Percentiles rank a stretch among this genome's conserved stretches.
Conservation (phyloP, 1,140 invertebrate genomes). For the Drosophila quadrilineata region DNA sequence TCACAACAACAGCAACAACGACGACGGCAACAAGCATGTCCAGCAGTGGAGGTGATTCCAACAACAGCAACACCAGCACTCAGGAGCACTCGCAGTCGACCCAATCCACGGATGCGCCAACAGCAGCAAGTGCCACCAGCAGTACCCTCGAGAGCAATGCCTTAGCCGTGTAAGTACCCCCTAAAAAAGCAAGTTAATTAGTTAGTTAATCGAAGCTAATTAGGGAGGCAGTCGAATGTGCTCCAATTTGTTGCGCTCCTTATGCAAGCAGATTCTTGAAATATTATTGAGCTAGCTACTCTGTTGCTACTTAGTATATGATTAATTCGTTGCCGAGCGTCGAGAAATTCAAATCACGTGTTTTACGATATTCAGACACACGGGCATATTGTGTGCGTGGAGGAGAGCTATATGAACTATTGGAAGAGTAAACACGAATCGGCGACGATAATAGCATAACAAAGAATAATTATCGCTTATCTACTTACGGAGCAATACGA, state of each 20-base stretch:
- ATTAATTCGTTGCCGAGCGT: not conserved
- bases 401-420: slow-evolving; percentile 17
- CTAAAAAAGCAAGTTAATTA: not conserved
- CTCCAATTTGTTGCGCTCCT: too few species aligned
- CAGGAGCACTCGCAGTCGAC: slow-evolving; percentile 41
- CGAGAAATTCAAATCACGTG: slow-evolving; percentile 32
- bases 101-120: slow-evolving; percentile 17
- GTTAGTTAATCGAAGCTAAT: too few species aligned
- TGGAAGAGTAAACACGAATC: slow-evolving; percentile 40
- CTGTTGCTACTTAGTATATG: not conserved
- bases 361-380: not conserved
- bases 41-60: slow-evolving; percentile 38
- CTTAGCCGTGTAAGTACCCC: slow-evolving; percentile 68
- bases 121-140: slow-evolving; percentile 28
- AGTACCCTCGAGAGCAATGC: slow-evolving; percentile 35
- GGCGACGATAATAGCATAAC: slow-evolving; percentile 38
- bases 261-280: too few species aligned
- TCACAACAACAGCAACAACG: too few species aligned
- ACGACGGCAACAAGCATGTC: slow-evolving; percentile 46
- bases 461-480: slow-evolving; percentile 41
- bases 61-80: slow-evolving; percentile 35
- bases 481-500: slow-evolving; percentile 8
- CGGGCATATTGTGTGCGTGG: not conserved
- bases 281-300: not conserved
- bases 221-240: too few species aligned